Conservation (phyloP, 92 coral and sea anemone species). For the Virgularia gustaviana region DNA sequence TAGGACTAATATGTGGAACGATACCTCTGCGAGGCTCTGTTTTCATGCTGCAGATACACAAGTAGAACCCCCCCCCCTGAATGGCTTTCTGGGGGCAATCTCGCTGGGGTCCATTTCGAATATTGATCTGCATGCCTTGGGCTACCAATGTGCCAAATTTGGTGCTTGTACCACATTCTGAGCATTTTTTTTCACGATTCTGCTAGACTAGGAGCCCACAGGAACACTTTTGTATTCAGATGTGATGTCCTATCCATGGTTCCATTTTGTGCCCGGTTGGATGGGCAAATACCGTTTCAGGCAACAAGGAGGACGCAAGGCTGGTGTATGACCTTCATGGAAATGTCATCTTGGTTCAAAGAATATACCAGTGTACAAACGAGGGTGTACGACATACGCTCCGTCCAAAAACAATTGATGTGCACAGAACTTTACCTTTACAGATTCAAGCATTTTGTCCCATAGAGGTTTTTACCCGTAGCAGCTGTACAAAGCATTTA, state of each 20-base stretch:
- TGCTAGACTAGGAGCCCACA: constrained; percentile 66
- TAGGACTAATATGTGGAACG: too few species aligned
- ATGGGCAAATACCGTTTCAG: constrained; percentile 14
- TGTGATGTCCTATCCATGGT: constrained; percentile 39
- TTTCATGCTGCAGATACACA: too few species aligned
- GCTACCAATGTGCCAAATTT: too few species aligned
- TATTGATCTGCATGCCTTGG: too few species aligned
- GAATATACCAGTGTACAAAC: constrained; percentile 29
- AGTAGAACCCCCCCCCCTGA: too few species aligned
- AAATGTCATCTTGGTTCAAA: constrained; percentile 23
- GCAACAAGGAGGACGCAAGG: constrained; percentile 18
- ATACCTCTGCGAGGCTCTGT: too few species aligned
- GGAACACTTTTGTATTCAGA: constrained; percentile 35
- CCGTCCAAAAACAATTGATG: constrained; percentile 21
- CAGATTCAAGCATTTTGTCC: constrained; percentile 34
- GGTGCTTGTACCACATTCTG: too few species aligned
- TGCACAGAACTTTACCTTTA: constrained; percentile 15
- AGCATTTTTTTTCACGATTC: too few species aligned
- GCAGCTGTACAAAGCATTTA: constrained; percentile 19
- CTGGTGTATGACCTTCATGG: constrained; percentile 18
- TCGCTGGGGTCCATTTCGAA: too few species aligned
- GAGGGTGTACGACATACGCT: constrained; percentile 6
- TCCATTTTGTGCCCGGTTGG: constrained; percentile 19
- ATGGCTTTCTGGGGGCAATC: too few species aligned
- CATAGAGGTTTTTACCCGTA: neutral